Percentiles rank a stretch among this genome's conserved stretches.
Evolutionary conservation across 1,140 invertebrate species (phyloP).

Genomic region (Drosophila dunni): DNA sequence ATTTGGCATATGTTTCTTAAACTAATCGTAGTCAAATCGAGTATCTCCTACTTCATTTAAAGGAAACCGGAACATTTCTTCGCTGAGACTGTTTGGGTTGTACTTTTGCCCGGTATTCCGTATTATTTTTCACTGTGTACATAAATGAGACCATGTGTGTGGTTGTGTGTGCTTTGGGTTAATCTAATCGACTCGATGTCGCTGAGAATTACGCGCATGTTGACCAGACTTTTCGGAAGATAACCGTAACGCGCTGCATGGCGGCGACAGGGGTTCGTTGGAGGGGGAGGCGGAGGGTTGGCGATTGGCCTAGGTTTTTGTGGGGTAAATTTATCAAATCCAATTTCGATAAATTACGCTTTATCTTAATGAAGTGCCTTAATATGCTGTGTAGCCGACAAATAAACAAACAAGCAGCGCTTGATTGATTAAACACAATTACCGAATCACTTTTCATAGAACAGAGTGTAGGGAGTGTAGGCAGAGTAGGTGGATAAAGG

Average conservation of each 20-base stretch:
- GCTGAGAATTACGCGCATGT: slow-evolving; percentile 67
- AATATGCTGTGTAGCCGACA: slow-evolving; percentile 39
- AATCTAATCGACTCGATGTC: slow-evolving; percentile 67
- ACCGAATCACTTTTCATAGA: slow-evolving; percentile 59
- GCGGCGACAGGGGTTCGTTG: slow-evolving; percentile 3
- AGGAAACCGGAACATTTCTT: too few species aligned
- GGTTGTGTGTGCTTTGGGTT: slow-evolving; percentile 40
- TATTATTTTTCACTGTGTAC: not conserved
- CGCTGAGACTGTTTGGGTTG: too few species aligned
- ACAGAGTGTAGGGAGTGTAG: not conserved
- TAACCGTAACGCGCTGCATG: slow-evolving; percentile 47
- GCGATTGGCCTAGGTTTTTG: slow-evolving; percentile 11
- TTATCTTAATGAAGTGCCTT: slow-evolving; percentile 77
- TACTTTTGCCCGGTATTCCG: too few species aligned
- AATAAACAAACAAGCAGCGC: slow-evolving; percentile 47
- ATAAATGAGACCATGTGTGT: slow-evolving; percentile 4
- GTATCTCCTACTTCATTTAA: too few species aligned
- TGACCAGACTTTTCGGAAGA: slow-evolving; percentile 51
- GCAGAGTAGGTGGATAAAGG: not conserved
- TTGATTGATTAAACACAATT: slow-evolving; percentile 82
- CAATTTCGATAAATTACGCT: slow-evolving; percentile 72
- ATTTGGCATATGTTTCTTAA: too few species aligned
- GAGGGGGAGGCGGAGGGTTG: not conserved
- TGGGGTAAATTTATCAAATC: slow-evolving; percentile 50
- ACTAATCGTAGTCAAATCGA: too few species aligned